Percentiles rank a stretch among this genome's conserved stretches.
phyloP scores from a whole-genome alignment of 2,888 invertebrate genomes.

The Dimorphilus gyrociliatus region DNA sequence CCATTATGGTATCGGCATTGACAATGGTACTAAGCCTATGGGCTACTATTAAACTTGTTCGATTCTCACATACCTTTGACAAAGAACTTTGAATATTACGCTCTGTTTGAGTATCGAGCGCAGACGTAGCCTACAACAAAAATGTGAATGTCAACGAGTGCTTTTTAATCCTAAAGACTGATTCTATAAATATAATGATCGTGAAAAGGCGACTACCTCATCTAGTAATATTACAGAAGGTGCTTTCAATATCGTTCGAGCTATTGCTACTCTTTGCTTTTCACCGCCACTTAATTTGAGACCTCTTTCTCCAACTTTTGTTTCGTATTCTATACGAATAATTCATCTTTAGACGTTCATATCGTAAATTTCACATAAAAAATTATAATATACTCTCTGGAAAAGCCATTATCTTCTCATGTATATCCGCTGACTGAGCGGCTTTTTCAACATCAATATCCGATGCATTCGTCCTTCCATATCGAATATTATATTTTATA shows the following conservation, averaged over 20 bases:
- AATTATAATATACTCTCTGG: constrained; percentile 47
- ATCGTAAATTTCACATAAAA: background rate
- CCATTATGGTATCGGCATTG: constrained; percentile 82
- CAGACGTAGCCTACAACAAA: constrained; percentile 47
- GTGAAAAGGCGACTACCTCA: too few species aligned
- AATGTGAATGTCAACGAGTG: too few species aligned
- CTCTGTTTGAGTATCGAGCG: constrained; percentile 86
- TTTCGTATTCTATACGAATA: constrained; percentile 33
- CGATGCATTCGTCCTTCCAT: constrained; percentile 64
- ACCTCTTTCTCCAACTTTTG: constrained; percentile 74
- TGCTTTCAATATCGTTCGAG: constrained; percentile 76
- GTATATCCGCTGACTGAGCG: constrained; percentile 80
- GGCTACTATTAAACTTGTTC: constrained; percentile 83
- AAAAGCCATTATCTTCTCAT: constrained; percentile 73
- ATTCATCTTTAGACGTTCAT: background rate
- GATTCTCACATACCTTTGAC: constrained; percentile 57
- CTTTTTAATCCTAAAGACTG: too few species aligned
- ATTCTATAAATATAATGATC: too few species aligned
- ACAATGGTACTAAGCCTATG: constrained; percentile 80
- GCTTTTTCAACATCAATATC: constrained; percentile 69
- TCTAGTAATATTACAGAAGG: constrained; percentile 78
- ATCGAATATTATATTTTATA: constrained; percentile 81
- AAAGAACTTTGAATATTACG: constrained; percentile 67
- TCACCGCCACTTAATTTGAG: constrained; percentile 88
- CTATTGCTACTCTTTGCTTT: constrained; percentile 92